Conservation (phyloP, 2,888 invertebrate genomes). For the Sesamia inferens region DNA sequence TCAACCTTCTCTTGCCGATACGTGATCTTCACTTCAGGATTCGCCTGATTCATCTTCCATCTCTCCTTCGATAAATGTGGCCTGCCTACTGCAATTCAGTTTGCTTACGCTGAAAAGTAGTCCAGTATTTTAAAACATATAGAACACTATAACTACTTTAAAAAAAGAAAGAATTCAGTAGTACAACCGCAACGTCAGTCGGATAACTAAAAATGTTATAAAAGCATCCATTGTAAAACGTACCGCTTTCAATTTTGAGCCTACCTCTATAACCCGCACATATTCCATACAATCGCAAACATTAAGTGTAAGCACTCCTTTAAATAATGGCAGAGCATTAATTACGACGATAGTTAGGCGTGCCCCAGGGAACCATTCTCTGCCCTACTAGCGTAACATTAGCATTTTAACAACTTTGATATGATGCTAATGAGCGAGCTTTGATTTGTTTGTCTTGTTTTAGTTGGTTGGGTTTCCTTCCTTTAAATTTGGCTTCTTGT, state of each 20-base stretch:
- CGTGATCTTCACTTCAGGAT: not conserved
- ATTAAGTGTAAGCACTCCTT: conserved; percentile 63
- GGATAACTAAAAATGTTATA: not conserved
- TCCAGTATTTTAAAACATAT: not conserved
- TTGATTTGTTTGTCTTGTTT: conserved; percentile 64
- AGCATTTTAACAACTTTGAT: conserved; percentile 65
- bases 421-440: conserved; percentile 58
- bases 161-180: not conserved
- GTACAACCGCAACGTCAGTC: not conserved
- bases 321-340: conserved; percentile 70
- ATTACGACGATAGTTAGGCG: conserved; percentile 63
- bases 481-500: conserved; percentile 49
- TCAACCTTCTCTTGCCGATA: not conserved
- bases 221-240: not conserved
- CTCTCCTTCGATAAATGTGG: not conserved
- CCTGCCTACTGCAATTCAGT: not conserved
- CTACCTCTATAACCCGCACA: conserved; percentile 16
- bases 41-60: not conserved
- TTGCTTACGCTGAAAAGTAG: not conserved
- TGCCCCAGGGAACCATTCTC: conserved; percentile 64
- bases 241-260: conserved; percentile 7
- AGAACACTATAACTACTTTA: not conserved
- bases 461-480: conserved; percentile 57
- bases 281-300: conserved; percentile 49
- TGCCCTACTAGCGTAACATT: conserved; percentile 60